Evolutionary conservation across 2,113 vertebrate species (phyloP).

Genomic region (Neopipo cinnamomea): DNA sequence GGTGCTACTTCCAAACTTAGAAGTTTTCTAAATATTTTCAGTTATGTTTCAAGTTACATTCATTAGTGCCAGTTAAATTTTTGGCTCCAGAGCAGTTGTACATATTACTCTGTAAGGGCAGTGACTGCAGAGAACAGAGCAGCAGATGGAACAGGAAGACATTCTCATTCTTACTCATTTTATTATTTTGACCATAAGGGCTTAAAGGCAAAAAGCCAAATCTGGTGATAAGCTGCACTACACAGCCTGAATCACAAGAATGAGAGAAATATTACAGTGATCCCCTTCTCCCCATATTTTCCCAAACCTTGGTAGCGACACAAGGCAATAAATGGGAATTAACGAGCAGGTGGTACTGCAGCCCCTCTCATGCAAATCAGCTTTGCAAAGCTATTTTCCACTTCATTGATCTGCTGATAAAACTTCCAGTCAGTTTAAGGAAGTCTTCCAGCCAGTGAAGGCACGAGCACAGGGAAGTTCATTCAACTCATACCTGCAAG

Average conservation of each 20-base stretch:
- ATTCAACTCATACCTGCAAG: neutral
- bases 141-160: neutral
- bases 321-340: neutral
- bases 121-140: neutral
- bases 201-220: neutral
- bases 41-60: neutral
- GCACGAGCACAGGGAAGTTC: neutral
- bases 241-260: neutral
- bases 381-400: neutral
- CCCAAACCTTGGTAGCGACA: neutral
- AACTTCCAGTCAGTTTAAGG: neutral
- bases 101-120: neutral
- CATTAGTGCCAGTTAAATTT: neutral
- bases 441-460: neutral
- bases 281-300: neutral
- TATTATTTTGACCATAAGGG: neutral
- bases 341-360: neutral
- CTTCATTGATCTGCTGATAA: neutral
- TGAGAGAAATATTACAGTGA: neutral
- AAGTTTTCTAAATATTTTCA: constrained; percentile 27
- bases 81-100: neutral
- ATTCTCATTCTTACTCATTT: neutral
- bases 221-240: neutral
- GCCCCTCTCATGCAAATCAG: neutral
- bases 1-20: constrained; percentile 6